Evolutionary conservation across 2,888 invertebrate species (phyloP).

Genomic region (Cheilosia vernalis): DNA sequence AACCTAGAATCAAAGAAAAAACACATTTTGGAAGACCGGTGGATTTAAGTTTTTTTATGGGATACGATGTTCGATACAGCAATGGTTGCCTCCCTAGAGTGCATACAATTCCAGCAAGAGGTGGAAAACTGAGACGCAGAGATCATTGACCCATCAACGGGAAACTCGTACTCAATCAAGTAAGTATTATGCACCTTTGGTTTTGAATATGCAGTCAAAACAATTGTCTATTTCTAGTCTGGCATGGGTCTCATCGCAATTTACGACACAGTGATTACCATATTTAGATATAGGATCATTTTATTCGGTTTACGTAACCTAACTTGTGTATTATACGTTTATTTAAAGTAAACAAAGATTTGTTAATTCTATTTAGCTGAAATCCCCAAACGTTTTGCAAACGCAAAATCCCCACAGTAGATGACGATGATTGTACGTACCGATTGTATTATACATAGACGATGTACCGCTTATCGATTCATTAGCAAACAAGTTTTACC

Average conservation of each 20-base stretch:
- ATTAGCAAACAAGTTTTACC: no score
- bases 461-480: no score
- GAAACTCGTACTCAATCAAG: no score
- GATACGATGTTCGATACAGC: conserved; percentile 96
- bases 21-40: conserved; percentile 90
- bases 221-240: conserved; percentile 86
- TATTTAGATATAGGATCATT: not conserved
- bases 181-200: no score
- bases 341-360: conserved; percentile 10
- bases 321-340: conserved; percentile 29
- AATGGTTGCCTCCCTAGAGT: conserved; percentile 98
- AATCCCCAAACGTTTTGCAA: no score
- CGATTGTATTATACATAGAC: no score
- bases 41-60: conserved; percentile 97
- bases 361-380: not conserved
- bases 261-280: conserved; percentile 78
- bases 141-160: conserved; percentile 94
- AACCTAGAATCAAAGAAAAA: conserved; percentile 91
- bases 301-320: conserved; percentile 16
- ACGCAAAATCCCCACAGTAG: no score
- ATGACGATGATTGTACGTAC: no score
- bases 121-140: conserved; percentile 94
- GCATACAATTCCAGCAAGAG: conserved; percentile 97
- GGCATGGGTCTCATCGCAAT: conserved; percentile 95
- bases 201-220: no score